Conservation (phyloP, 2,888 invertebrate species). For the Acronicta alni region DNA sequence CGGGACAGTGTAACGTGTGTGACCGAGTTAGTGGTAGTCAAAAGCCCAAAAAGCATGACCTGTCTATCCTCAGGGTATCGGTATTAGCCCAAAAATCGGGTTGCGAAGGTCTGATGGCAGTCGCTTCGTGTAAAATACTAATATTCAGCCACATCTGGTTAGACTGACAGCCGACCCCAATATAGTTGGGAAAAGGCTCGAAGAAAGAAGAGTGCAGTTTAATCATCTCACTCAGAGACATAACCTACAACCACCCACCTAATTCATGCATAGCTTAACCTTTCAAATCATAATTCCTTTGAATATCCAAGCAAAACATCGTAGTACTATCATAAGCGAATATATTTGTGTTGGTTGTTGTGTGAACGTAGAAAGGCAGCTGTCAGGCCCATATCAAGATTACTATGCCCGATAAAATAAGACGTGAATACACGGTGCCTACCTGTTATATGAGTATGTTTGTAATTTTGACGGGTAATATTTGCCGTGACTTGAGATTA, state of each 20-base stretch:
- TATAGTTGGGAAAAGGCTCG: no score
- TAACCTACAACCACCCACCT: background rate
- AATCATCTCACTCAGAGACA: no score
- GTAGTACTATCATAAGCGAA: slow-evolving; percentile 1
- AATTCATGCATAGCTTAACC: slow-evolving; percentile 1
- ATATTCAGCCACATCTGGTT: no score
- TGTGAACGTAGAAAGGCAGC: slow-evolving; percentile 19
- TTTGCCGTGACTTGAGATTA: background rate
- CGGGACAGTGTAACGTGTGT: no score
- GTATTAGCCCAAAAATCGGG: no score
- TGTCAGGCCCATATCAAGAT: slow-evolving; percentile 50
- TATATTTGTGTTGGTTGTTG: slow-evolving; percentile 18
- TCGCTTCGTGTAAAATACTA: no score
- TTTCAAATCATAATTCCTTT: background rate
- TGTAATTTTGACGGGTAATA: background rate
- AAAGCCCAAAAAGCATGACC: no score
- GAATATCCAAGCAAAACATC: slow-evolving; percentile 14
- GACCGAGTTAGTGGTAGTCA: no score
- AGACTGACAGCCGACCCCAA: no score
- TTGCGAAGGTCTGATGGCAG: no score
- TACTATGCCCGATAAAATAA: slow-evolving; percentile 21
- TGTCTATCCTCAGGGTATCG: no score
- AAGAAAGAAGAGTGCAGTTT: no score
- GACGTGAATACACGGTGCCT: slow-evolving; percentile 25
- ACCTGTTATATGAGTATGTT: slow-evolving; percentile 8